Conservation (phyloP, 1,140 invertebrate genomes). For the Drosophila saltans region DNA sequence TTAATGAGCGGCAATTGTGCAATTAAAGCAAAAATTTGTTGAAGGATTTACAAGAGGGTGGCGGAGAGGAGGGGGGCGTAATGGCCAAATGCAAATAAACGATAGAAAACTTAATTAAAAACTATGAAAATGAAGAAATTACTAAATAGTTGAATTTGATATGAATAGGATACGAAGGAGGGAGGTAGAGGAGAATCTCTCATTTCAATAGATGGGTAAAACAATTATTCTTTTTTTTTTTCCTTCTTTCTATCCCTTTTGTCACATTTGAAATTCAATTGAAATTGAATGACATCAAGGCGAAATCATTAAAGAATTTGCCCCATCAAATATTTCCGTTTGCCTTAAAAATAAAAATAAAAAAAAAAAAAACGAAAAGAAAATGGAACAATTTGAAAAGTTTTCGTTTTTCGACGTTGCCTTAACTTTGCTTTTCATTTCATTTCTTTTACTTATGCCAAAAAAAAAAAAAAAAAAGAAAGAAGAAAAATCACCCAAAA, state of each 20-base stretch:
- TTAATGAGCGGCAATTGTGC: conserved; percentile 62
- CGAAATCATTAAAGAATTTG: conserved; percentile 1
- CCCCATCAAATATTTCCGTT: background rate
- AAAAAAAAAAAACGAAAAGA: background rate
- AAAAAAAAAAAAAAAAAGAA: conserved; percentile 5
- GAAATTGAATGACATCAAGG: conserved; percentile 4
- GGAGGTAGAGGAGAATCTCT: background rate
- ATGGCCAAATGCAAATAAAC: conserved; percentile 20
- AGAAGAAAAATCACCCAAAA: conserved; percentile 44
- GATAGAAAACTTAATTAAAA: conserved; percentile 18
- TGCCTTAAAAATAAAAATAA: too few relatives aligned
- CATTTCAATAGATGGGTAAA: too few relatives aligned
- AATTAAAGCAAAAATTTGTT: conserved; percentile 34
- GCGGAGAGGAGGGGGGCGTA: background rate
- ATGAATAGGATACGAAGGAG: background rate
- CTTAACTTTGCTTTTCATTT: background rate
- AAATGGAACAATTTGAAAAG: conserved; percentile 1
- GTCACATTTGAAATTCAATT: conserved; percentile 1
- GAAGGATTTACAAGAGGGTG: background rate
- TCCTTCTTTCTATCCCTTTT: too few relatives aligned
- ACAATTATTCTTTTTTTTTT: too few relatives aligned
- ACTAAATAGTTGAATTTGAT: conserved; percentile 3
- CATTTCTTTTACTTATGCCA: conserved; percentile 14
- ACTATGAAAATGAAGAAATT: conserved; percentile 7
- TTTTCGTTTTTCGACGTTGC: conserved; percentile 25